These are phyloP conservation scores for Zhengitettix transpicula DNA, from an alignment of 2,888 invertebrate species.

Conservation along the genomic window DNA sequence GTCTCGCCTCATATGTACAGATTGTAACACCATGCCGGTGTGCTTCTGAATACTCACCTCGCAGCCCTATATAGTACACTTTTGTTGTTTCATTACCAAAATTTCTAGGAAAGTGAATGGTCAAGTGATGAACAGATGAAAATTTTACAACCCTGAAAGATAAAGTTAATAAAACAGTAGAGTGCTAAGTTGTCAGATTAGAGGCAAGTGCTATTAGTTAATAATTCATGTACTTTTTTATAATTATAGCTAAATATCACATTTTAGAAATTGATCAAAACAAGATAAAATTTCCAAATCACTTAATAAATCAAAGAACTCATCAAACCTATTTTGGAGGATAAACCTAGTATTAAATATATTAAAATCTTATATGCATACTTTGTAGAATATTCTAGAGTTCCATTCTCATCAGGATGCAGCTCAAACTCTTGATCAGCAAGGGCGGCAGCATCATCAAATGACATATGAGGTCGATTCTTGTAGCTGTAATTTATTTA, in stretches of 20 bases:
- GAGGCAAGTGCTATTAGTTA: no score
- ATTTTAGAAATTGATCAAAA: no score
- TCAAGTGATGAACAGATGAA: slow-evolving; percentile 73
- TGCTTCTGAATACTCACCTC: slow-evolving; percentile 77
- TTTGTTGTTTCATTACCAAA: slow-evolving; percentile 72
- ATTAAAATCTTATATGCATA: slow-evolving; percentile 28
- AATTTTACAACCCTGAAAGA: slow-evolving; percentile 73
- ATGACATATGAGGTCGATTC: slow-evolving; percentile 86
- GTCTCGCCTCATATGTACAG: slow-evolving; percentile 74
- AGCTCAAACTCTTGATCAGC: slow-evolving; percentile 86
- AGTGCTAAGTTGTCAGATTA: background rate
- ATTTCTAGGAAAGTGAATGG: slow-evolving; percentile 79
- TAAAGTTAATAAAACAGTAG: slow-evolving; percentile 5
- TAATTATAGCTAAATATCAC: no score
- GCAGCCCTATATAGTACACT: slow-evolving; percentile 86
- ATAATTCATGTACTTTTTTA: no score
- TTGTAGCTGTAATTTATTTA: slow-evolving; percentile 49
- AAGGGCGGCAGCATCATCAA: slow-evolving; percentile 60
- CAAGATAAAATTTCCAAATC: no score
- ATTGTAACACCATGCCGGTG: slow-evolving; percentile 82
- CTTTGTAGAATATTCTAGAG: slow-evolving; percentile 81
- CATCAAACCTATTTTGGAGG: no score
- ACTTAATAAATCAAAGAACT: no score
- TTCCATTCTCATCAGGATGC: slow-evolving; percentile 57
- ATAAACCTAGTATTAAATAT: background rate